Conservation (phyloP, 2,797 vertebrate genomes). For the Taeniopygia guttata region DNA sequence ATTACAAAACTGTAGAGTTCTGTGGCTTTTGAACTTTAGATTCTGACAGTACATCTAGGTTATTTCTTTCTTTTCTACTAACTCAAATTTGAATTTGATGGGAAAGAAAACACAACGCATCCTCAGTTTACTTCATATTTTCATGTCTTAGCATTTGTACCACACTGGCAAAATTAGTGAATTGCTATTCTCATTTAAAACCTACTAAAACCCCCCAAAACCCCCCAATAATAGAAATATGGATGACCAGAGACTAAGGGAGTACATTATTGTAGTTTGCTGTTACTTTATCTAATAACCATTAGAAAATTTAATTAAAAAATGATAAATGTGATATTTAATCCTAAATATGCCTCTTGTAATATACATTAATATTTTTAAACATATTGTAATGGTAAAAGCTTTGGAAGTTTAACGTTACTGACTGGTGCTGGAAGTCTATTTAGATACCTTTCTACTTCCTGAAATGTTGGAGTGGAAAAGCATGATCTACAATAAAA, state of each 20-base stretch:
- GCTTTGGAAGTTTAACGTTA: background rate
- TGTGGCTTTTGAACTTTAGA: background rate
- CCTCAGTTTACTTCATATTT: background rate
- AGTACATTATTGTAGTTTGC: background rate
- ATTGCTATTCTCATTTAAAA: background rate
- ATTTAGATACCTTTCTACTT: background rate
- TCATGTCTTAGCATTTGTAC: background rate
- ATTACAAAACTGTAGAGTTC: background rate
- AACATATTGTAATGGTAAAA: background rate
- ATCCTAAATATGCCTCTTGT: background rate
- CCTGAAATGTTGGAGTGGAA: background rate
- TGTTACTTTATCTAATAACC: background rate
- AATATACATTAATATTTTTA: background rate
- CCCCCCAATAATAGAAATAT: background rate
- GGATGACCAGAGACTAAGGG: background rate
- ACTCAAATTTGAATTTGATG: background rate
- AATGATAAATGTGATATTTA: background rate
- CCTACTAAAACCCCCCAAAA: fast-evolving
- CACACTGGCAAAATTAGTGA: background rate
- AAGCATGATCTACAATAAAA: conserved; percentile 62
- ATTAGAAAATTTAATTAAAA: background rate
- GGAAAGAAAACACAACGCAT: background rate
- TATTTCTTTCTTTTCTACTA: background rate
- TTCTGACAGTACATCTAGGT: background rate
- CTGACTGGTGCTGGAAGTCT: background rate